phyloP scores from a whole-genome alignment of 2,888 invertebrate species.

The Diarsia dahlii region DNA sequence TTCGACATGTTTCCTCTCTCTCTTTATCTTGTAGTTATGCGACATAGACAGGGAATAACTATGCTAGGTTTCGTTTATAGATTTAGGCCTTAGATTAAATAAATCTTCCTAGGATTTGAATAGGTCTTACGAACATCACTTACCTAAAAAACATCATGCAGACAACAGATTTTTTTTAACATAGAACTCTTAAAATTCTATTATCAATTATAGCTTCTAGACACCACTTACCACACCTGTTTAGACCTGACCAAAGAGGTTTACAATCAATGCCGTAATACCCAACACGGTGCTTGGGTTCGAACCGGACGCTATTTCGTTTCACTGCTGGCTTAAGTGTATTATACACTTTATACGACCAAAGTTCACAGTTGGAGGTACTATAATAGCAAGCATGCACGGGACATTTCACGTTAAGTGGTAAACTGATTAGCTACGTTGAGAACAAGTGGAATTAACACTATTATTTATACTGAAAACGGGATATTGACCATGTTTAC shows the following conservation, averaged over 20 bases:
- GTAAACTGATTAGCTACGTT: not conserved
- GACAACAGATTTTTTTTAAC: not conserved
- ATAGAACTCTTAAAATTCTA: conserved; percentile 7
- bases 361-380: conserved; percentile 13
- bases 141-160: not conserved
- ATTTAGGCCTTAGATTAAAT: not conserved
- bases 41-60: not conserved
- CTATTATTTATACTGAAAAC: no score
- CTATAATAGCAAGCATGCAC: conserved; percentile 24
- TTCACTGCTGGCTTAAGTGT: conserved; percentile 28
- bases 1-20: not conserved
- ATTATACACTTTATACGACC: conserved; percentile 26
- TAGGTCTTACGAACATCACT: not conserved
- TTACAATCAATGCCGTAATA: conserved; percentile 51
- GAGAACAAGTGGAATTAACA: not conserved
- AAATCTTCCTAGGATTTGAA: not conserved
- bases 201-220: not conserved
- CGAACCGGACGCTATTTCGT: conserved; percentile 39
- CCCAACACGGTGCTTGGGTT: conserved; percentile 29
- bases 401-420: not conserved
- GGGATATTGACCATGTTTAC: no score
- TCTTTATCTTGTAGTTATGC: not conserved
- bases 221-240: conserved; percentile 8
- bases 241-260: not conserved
- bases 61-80: not conserved